Conservation (phyloP, 2,888 invertebrate genomes). For the Lordiphosa andalusiaca region DNA sequence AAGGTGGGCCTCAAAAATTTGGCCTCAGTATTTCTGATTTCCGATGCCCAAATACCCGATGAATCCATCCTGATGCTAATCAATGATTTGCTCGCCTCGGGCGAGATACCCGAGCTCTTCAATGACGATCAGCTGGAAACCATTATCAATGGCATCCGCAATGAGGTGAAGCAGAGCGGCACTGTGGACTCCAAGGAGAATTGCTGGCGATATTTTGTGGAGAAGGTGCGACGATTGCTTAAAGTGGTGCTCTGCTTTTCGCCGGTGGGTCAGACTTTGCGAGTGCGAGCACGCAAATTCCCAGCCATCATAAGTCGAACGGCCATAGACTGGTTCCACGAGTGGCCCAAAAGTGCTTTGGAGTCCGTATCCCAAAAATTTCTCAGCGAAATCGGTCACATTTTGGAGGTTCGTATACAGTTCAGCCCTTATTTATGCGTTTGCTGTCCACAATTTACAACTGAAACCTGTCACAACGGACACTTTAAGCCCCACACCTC, state of each 20-base stretch:
- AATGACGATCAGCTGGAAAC: slow-evolving; percentile 95
- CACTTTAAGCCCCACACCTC: slow-evolving; percentile 26
- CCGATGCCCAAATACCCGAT: slow-evolving; percentile 95
- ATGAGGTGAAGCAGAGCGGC: slow-evolving; percentile 91
- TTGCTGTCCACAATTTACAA: slow-evolving; percentile 46
- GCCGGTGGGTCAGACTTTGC: slow-evolving; percentile 93
- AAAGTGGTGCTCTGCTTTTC: slow-evolving; percentile 97
- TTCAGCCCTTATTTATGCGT: slow-evolving; percentile 33
- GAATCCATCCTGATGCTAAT: slow-evolving; percentile 94
- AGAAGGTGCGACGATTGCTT: slow-evolving; percentile 89
- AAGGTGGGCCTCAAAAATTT: slow-evolving; percentile 94
- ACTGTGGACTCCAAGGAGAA: slow-evolving; percentile 93
- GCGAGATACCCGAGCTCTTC: slow-evolving; percentile 95
- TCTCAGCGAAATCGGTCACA: slow-evolving; percentile 87
- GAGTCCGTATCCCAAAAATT: slow-evolving; percentile 94
- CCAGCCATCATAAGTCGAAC: slow-evolving; percentile 96
- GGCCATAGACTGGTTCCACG: slow-evolving; percentile 97
- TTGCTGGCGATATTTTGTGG: slow-evolving; percentile 97
- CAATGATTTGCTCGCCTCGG: slow-evolving; percentile 95
- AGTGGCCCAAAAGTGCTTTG: slow-evolving; percentile 96
- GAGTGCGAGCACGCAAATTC: slow-evolving; percentile 94
- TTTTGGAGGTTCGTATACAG: slow-evolving; percentile 84
- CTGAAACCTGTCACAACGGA: slow-evolving; percentile 44
- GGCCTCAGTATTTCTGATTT: slow-evolving; percentile 93
- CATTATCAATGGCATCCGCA: slow-evolving; percentile 88